phyloP scores from a whole-genome alignment of 2,888 invertebrate genomes.

The Drosophila emarginata region DNA sequence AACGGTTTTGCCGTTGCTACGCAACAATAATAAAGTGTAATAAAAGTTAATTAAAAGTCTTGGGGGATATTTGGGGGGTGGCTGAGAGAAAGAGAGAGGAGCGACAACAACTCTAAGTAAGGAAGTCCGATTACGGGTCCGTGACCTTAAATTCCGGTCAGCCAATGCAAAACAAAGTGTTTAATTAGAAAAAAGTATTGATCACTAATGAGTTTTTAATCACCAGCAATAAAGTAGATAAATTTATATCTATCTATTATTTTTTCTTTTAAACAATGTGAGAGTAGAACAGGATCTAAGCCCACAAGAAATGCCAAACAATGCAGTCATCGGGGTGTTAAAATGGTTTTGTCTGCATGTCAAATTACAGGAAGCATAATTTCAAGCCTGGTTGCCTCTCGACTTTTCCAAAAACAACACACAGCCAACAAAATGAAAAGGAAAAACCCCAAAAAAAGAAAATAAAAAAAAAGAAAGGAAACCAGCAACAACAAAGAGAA shows the following conservation, averaged over 20 bases:
- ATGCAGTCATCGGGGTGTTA: constrained; percentile 73
- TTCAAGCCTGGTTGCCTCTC: constrained; percentile 67
- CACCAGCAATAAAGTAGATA: constrained; percentile 53
- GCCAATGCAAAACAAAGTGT: constrained; percentile 18
- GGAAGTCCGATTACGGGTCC: neutral
- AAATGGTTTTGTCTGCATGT: constrained; percentile 75
- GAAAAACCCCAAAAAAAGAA: constrained; percentile 11
- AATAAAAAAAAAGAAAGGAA: constrained; percentile 12
- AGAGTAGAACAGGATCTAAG: constrained; percentile 6
- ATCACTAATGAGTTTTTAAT: constrained; percentile 68
- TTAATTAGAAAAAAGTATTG: constrained; percentile 43
- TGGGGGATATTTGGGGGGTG: neutral
- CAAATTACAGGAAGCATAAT: constrained; percentile 75
- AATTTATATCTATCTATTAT: constrained; percentile 19
- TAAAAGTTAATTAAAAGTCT: constrained; percentile 72
- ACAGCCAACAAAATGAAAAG: constrained; percentile 15
- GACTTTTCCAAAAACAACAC: constrained; percentile 24
- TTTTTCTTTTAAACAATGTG: constrained; percentile 9
- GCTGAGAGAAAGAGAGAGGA: neutral
- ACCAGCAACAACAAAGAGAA: constrained; percentile 38
- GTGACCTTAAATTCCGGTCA: constrained; percentile 21
- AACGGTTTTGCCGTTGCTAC: constrained; percentile 68
- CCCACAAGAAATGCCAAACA: constrained; percentile 34
- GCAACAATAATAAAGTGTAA: constrained; percentile 78
- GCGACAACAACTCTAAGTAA: neutral